A percentile compares a stretch with the other conserved stretches of the same genome.
Evolutionary conservation across 2,888 invertebrate species (phyloP).

Genomic region (Cetonia aurata): DNA sequence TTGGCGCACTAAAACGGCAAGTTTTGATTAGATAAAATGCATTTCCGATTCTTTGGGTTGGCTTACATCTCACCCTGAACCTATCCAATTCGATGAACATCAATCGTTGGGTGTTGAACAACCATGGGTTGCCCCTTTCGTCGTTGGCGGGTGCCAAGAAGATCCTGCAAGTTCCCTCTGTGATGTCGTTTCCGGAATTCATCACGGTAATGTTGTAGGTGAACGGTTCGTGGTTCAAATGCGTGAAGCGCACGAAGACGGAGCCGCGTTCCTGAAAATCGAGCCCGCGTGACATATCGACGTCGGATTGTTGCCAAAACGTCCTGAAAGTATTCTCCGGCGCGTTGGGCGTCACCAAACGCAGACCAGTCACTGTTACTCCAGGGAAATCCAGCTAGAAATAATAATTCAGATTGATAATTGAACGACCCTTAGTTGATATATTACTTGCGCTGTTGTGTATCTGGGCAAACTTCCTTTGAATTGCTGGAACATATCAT

Average conservation of each 20-base stretch:
- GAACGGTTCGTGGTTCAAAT: conserved; percentile 82
- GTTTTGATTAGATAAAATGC: conserved; percentile 5
- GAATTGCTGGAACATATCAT: conserved; percentile 82
- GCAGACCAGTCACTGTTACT: conserved; percentile 72
- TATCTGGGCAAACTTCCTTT: conserved; percentile 80
- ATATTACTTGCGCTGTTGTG: conserved; percentile 69
- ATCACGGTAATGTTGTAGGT: conserved; percentile 69
- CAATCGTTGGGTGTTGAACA: conserved; percentile 73
- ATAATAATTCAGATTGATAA: neutral
- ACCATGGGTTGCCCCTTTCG: conserved; percentile 73
- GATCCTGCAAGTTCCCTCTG: conserved; percentile 76
- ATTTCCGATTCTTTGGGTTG: neutral
- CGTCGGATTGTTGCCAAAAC: conserved; percentile 84
- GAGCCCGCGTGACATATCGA: conserved; percentile 83
- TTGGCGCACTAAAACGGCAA: conserved; percentile 70
- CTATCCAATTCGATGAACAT: conserved; percentile 83
- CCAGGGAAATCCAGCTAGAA: conserved; percentile 75
- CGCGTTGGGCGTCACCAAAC: conserved; percentile 68
- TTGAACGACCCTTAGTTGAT: neutral
- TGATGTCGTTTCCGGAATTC: conserved; percentile 67
- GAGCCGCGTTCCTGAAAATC: conserved; percentile 85
- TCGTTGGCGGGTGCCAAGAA: conserved; percentile 77
- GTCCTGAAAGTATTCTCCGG: conserved; percentile 71
- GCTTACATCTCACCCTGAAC: conserved; percentile 74
- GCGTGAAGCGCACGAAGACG: conserved; percentile 80